Evolutionary conservation across 2,888 invertebrate genomes (phyloP).

Genomic region (Erebia aethiops): DNA sequence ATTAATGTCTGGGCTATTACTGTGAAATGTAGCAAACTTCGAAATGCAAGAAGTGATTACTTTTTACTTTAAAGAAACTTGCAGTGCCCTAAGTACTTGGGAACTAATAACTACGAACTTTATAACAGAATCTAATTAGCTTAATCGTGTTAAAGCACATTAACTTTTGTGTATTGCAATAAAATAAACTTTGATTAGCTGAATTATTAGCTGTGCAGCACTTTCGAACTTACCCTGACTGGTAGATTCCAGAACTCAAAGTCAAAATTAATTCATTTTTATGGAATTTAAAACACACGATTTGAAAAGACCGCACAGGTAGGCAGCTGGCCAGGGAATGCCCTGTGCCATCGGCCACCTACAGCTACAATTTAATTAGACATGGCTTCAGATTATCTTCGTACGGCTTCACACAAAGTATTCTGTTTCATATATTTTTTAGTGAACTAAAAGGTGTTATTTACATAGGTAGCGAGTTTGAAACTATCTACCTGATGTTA

Average conservation of each 20-base stretch:
- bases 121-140: slow-evolving; percentile 33
- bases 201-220: not conserved
- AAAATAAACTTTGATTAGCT: not conserved
- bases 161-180: slow-evolving; percentile 6
- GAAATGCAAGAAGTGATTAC: slow-evolving; percentile 38
- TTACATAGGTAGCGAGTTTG: not conserved
- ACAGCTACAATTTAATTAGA: slow-evolving; percentile 80
- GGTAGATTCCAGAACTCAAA: slow-evolving; percentile 14
- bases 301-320: slow-evolving; percentile 57
- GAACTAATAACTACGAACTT: not conserved
- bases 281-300: slow-evolving; percentile 39
- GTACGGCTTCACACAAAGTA: slow-evolving; percentile 77
- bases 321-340: slow-evolving; percentile 64
- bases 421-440: slow-evolving; percentile 69
- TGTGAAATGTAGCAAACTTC: slow-evolving; percentile 42
- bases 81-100: not conserved
- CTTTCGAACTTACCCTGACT: slow-evolving; percentile 7
- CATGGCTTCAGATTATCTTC: slow-evolving; percentile 80
- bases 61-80: slow-evolving; percentile 29
- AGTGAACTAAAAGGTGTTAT: slow-evolving; percentile 40
- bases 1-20: slow-evolving; percentile 46
- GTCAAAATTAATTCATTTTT: slow-evolving; percentile 41
- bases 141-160: slow-evolving; percentile 32
- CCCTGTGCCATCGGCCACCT: slow-evolving; percentile 59
- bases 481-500: not conserved